Conservation (phyloP, 2,113 vertebrate species). For the Etia nguti region DNA sequence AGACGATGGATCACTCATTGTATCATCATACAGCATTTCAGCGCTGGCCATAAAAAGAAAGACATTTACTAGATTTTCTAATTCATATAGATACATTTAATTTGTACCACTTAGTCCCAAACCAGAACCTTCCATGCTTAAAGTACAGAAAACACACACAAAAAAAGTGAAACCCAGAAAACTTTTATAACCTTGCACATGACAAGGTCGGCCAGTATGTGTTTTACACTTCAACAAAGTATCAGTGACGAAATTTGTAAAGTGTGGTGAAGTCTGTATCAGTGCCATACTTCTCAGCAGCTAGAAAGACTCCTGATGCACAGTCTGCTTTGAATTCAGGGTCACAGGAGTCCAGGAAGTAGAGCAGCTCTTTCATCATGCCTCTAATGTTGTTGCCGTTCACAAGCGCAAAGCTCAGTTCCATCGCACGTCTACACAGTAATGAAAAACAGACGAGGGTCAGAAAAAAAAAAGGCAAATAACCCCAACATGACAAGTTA, state of each 20-base stretch:
- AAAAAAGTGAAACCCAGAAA: not conserved
- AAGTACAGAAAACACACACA: not conserved
- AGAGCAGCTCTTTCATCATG: slow-evolving; percentile 99
- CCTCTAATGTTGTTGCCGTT: slow-evolving; percentile 98
- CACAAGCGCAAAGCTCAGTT: slow-evolving; percentile 96
- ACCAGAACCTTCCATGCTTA: not conserved
- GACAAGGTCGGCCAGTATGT: not conserved
- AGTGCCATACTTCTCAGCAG: slow-evolving; percentile 92
- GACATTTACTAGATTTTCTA: not conserved
- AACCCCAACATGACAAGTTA: rapidly evolving
- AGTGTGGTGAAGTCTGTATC: not conserved
- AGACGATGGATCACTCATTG: slow-evolving; percentile 76
- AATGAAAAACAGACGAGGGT: not conserved
- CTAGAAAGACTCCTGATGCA: slow-evolving; percentile 96
- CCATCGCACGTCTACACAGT: slow-evolving; percentile 90
- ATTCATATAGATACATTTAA: not conserved
- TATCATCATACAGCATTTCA: slow-evolving; percentile 70
- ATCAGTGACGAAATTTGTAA: not conserved
- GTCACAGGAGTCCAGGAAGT: slow-evolving; percentile 98
- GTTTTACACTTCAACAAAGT: not conserved
- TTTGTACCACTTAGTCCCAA: not conserved
- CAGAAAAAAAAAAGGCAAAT: not conserved
- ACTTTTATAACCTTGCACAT: not conserved
- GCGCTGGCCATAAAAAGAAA: not conserved
- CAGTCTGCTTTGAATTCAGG: slow-evolving; percentile 99